Conservation (phyloP, 2,113 vertebrate genomes). For the Cervus canadensis region DNA sequence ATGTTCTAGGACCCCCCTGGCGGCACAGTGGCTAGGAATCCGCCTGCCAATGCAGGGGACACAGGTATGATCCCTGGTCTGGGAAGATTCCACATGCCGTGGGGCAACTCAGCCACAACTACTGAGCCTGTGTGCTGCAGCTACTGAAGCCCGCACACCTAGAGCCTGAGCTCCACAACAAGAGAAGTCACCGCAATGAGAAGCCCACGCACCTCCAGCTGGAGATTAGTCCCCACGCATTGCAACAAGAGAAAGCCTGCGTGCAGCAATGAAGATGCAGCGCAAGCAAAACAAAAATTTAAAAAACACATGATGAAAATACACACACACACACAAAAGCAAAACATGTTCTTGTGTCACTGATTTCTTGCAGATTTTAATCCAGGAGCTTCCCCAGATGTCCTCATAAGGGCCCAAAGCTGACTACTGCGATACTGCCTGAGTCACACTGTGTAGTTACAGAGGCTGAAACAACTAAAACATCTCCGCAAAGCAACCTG, state of each 20-base stretch:
- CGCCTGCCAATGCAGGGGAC: background rate
- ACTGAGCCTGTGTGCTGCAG: background rate
- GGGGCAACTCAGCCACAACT: background rate
- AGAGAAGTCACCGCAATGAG: background rate
- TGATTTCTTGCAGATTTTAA: background rate
- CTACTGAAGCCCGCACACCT: background rate
- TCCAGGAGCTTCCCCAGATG: background rate
- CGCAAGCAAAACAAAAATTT: background rate
- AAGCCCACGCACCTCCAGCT: background rate
- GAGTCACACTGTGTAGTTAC: accelerated
- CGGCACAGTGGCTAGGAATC: background rate
- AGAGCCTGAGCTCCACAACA: background rate
- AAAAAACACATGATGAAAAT: background rate
- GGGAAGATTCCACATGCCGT: background rate
- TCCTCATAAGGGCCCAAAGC: background rate
- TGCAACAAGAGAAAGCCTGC: background rate
- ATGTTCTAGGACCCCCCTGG: background rate
- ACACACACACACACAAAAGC: background rate
- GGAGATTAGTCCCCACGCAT: background rate
- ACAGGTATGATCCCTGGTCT: background rate
- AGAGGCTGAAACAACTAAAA: background rate
- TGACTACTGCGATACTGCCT: accelerated
- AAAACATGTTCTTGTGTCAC: background rate
- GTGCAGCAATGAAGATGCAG: background rate
- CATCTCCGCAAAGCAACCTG: background rate